Evolutionary conservation across 1,140 invertebrate species (phyloP).

Genomic region (Copidosoma floridanum): DNA sequence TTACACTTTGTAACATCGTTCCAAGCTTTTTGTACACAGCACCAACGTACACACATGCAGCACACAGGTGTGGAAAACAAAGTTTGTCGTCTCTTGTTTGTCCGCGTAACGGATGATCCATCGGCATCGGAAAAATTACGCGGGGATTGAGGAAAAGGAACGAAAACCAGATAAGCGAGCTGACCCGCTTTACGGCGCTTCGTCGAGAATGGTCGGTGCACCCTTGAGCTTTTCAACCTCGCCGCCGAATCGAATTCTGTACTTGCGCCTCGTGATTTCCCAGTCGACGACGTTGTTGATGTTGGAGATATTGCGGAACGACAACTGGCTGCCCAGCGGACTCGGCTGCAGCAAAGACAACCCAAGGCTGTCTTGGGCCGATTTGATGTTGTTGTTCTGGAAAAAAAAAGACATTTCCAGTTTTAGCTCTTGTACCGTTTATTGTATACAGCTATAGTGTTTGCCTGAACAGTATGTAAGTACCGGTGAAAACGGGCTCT

Average conservation of each 20-base stretch:
- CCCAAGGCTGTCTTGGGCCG: conserved; percentile 32
- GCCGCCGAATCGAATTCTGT: conserved; percentile 73
- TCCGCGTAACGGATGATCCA: too few relatives aligned
- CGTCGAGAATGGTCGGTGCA: background rate
- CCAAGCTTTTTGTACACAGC: too few relatives aligned
- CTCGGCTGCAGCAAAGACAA: conserved; percentile 62
- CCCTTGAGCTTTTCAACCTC: conserved; percentile 59
- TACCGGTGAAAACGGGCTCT: conserved; percentile 37
- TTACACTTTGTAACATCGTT: too few relatives aligned
- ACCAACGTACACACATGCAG: too few relatives aligned
- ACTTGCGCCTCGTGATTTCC: conserved; percentile 83
- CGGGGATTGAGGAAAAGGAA: background rate
- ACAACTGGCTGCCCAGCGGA: conserved; percentile 74
- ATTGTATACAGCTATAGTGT: background rate
- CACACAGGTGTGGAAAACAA: too few relatives aligned
- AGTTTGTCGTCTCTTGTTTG: too few relatives aligned
- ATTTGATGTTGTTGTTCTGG: conserved; percentile 36
- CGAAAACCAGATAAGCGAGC: background rate
- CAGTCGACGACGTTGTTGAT: conserved; percentile 89
- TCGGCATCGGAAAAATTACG: background rate
- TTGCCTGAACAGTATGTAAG: conserved; percentile 27
- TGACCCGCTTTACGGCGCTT: background rate
- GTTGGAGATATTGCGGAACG: conserved; percentile 65
- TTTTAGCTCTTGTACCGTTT: background rate
- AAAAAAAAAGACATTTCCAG: conserved; percentile 1